Conservation (phyloP, 2,888 invertebrate species). For the Trissolcus brochymenae region DNA sequence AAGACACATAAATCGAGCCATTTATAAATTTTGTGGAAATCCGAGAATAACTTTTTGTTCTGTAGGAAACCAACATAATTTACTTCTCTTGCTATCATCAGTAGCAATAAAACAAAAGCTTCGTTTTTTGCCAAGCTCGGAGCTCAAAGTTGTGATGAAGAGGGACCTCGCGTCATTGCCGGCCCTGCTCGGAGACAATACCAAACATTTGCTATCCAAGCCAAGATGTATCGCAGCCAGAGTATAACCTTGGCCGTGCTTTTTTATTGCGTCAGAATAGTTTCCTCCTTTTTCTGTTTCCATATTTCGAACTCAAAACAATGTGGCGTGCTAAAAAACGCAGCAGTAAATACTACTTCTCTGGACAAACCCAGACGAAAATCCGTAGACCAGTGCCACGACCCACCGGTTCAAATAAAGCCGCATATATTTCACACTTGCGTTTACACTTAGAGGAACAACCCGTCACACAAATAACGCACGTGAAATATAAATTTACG, state of each 20-base stretch:
- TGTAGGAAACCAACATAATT: too few species aligned
- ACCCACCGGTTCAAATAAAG: slow-evolving; percentile 22
- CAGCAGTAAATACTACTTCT: slow-evolving; percentile 37
- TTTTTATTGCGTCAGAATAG: slow-evolving; percentile 7
- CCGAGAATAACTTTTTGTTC: not conserved
- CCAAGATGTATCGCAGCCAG: slow-evolving; percentile 26
- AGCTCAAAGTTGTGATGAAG: slow-evolving; percentile 1
- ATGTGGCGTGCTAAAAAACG: slow-evolving; percentile 26
- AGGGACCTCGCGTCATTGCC: slow-evolving; percentile 16
- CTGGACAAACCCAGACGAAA: slow-evolving; percentile 28
- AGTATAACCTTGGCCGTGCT: slow-evolving; percentile 11
- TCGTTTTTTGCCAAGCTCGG: not conserved
- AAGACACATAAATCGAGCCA: too few species aligned
- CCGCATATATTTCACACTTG: slow-evolving; percentile 18
- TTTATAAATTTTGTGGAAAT: too few species aligned
- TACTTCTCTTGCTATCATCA: not conserved
- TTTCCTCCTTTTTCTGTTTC: slow-evolving; percentile 14
- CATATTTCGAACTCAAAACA: slow-evolving; percentile 30
- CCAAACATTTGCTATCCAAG: slow-evolving; percentile 30
- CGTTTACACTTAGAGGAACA: slow-evolving; percentile 17
- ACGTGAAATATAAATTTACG: slow-evolving; percentile 34
- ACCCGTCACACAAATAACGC: slow-evolving; percentile 27
- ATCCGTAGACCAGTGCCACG: slow-evolving; percentile 17
- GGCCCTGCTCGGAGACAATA: slow-evolving; percentile 24
- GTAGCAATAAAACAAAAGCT: not conserved